These are phyloP conservation scores for Diceros bicornis DNA, from an alignment of 2,797 vertebrate genomes.

Conservation along the genomic window DNA sequence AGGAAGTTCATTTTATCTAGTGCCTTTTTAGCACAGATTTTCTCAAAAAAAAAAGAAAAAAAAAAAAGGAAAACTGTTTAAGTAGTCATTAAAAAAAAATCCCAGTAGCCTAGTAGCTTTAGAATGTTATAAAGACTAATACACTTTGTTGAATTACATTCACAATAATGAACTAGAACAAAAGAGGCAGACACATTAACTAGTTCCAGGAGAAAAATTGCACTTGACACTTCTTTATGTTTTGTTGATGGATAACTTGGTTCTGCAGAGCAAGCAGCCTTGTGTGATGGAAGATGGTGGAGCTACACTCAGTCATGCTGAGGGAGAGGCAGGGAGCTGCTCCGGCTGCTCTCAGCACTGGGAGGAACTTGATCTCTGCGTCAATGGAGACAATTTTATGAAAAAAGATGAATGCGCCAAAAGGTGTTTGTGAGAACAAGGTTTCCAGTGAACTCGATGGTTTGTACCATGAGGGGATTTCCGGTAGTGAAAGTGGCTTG, in stretches of 20 bases:
- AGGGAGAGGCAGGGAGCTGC: background rate
- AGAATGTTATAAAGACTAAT: slow-evolving; percentile 44
- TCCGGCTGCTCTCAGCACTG: background rate
- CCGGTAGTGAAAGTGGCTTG: slow-evolving; percentile 19
- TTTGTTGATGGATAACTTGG: background rate
- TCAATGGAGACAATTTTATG: background rate
- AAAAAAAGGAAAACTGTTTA: slow-evolving; percentile 24
- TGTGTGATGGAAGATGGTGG: background rate
- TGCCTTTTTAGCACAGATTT: slow-evolving; percentile 86
- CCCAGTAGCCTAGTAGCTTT: slow-evolving; percentile 75
- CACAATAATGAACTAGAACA: slow-evolving; percentile 12
- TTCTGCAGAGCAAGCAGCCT: background rate
- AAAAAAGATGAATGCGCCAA: background rate
- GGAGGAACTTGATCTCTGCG: background rate
- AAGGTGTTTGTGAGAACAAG: slow-evolving; percentile 3
- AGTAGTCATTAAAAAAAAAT: slow-evolving; percentile 68
- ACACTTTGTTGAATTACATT: slow-evolving; percentile 62
- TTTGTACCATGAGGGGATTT: background rate
- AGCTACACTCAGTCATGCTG: background rate
- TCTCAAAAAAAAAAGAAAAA: slow-evolving; percentile 19
- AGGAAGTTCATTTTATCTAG: slow-evolving; percentile 80
- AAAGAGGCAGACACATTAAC: slow-evolving; percentile 32
- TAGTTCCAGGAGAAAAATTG: slow-evolving; percentile 32
- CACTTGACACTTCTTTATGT: background rate
- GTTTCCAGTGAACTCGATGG: background rate